Evolutionary conservation across 2,888 invertebrate species (phyloP).

Genomic region (Augochlorella aurata): DNA sequence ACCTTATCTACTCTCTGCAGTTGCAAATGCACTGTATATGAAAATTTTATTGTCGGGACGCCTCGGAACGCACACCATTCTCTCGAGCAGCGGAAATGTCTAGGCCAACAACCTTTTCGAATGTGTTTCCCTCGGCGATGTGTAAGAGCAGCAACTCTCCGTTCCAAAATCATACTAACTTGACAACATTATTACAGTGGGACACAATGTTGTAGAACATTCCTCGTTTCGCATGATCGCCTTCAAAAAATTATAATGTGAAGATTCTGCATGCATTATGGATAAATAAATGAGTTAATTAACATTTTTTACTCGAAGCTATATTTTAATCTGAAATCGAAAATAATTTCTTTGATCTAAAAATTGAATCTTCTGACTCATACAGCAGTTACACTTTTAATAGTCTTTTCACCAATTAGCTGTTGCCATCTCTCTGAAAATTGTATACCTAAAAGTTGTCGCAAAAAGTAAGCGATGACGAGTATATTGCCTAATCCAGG

Average conservation of each 20-base stretch:
- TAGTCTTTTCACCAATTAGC: no score
- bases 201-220: background rate
- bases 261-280: background rate
- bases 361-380: no score
- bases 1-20: slow-evolving; percentile 8
- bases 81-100: slow-evolving; percentile 3
- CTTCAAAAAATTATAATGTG: background rate
- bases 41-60: slow-evolving; percentile 1
- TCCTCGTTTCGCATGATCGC: background rate
- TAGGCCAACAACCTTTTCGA: slow-evolving; percentile 7
- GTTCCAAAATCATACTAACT: slow-evolving; percentile 5
- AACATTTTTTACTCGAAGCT: no score
- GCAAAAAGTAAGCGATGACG: no score
- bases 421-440: no score
- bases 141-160: background rate
- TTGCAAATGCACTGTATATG: slow-evolving; percentile 6
- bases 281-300: no score
- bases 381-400: no score
- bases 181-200: background rate
- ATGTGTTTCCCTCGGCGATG: slow-evolving; percentile 1
- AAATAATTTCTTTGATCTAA: no score
- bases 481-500: no score
- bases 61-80: slow-evolving; percentile 5
- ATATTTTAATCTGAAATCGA: no score
- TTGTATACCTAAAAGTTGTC: no score